These are phyloP conservation scores for Drosophila micromelanica DNA, from an alignment of 1,140 invertebrate species.

Conservation along the genomic window DNA sequence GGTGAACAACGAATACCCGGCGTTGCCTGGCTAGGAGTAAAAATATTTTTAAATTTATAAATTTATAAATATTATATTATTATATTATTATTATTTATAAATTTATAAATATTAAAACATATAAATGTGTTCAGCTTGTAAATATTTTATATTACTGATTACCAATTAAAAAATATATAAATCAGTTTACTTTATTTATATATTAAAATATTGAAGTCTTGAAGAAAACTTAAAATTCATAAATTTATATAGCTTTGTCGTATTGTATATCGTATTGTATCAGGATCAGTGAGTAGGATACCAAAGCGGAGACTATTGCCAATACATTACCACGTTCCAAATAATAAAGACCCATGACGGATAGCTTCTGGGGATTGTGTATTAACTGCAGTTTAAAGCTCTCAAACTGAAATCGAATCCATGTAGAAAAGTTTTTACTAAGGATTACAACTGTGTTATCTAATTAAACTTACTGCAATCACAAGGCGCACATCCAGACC, in stretches of 20 bases:
- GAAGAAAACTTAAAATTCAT: background rate
- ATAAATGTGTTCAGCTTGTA: too few species aligned
- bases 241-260: conserved; percentile 2
- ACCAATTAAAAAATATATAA: too few species aligned
- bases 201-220: too few species aligned
- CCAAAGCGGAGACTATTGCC: conserved; percentile 27
- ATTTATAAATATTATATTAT: too few species aligned
- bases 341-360: conserved; percentile 36
- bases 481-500: conserved; percentile 34
- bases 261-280: conserved; percentile 53
- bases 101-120: too few species aligned
- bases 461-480: conserved; percentile 21
- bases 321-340: conserved; percentile 14
- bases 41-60: too few species aligned
- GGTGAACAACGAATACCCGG: too few species aligned
- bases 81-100: too few species aligned
- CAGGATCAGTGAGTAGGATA: conserved; percentile 43
- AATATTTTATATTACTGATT: too few species aligned
- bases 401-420: conserved; percentile 46
- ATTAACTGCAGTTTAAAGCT: conserved; percentile 54
- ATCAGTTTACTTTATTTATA: background rate
- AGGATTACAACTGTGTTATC: too few species aligned
- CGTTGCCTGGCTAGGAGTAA: too few species aligned
- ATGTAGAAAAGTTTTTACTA: background rate
- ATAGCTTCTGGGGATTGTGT: conserved; percentile 22